Percentiles rank a stretch among this genome's conserved stretches.
phyloP scores from a whole-genome alignment of 2,797 vertebrate species.

The Gymnodraco acuticeps region DNA sequence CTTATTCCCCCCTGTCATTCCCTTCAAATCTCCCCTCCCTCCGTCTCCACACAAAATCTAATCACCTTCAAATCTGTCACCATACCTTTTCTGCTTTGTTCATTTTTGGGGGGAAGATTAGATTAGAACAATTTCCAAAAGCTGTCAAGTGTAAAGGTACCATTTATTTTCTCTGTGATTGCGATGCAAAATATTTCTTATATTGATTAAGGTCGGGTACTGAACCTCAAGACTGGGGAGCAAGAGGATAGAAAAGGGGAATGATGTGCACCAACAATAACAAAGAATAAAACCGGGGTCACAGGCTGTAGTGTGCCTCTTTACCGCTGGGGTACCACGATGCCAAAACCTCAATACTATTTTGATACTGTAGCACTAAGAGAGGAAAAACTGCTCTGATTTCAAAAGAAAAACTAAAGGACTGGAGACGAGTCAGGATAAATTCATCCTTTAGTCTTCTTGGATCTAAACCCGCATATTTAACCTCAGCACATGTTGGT shows the following conservation, averaged over 20 bases:
- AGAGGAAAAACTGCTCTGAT: not conserved
- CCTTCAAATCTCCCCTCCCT: conserved; percentile 61
- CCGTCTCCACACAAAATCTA: conserved; percentile 59
- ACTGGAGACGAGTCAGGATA: not conserved
- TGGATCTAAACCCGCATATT: not conserved
- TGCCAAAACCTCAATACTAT: not conserved
- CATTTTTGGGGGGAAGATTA: not conserved
- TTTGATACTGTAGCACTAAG: not conserved
- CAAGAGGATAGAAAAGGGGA: not conserved
- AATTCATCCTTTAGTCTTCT: not conserved
- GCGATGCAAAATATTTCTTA: conserved; percentile 4
- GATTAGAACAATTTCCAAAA: not conserved
- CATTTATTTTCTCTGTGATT: conserved; percentile 15
- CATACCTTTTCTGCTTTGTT: conserved; percentile 60
- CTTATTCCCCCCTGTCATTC: conserved; percentile 66
- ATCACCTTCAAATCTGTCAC: conserved; percentile 61
- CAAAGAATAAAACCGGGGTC: not conserved
- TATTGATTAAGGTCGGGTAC: not conserved
- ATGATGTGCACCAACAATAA: not conserved
- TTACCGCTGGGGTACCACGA: not conserved
- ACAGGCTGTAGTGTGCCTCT: not conserved
- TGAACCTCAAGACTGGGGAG: not conserved
- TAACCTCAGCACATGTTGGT: not conserved
- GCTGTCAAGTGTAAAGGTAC: conserved; percentile 16
- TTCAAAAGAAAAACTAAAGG: not conserved